Base-by-base conservation (phyloP, 2,113 vertebrate species). In the Xiphias gladius region DNA sequence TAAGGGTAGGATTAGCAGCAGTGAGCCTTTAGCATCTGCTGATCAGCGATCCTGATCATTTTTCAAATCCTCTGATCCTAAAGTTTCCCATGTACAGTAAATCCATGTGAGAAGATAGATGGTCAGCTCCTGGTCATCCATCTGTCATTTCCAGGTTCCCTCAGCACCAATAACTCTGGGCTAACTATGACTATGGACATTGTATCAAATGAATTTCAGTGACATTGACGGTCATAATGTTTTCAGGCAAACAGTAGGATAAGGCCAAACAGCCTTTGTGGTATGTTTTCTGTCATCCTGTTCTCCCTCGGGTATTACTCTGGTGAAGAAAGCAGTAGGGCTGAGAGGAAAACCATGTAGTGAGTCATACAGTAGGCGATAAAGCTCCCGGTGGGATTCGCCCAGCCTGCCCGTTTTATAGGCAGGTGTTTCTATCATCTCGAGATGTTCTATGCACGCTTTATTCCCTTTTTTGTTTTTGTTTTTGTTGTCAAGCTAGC, bases 341-440 rank as follows among this genome's bases (percentile, higher is more conserved):
- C 85, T 86, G 86, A 88, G 84, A 89, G 82, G 72, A 66, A 88
- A 91, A 88, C 62, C 77, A n/a, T 86, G 82, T 73, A 75, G 86
- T 84, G 88, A 90, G 68, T 85, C 86, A 86, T 64, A 69, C 61
- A 80, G 82, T 43, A 65, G 71, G 74, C 54, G 30, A 66, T 32
- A 63, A 59, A 55, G 79, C 83, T 79, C 84, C 82, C 84, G 37
- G 30, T 63, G 84, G 80, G 68, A 79, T 46, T 75, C 46, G 50
- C 72, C 46, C 55, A 41, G 73, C 75, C 73, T 71, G 74, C 75
- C 84, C 69, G 22, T 43, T 86, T 73, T 55, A 55, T 68, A 77
- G 69, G 58, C 75, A 89, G 80, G 61, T 83, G 79, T 90, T 86
- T 84, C 61, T 11, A 66, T 67, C 52, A 50, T 65, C 67, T 82